phyloP scores from a whole-genome alignment of 2,113 vertebrate species.

The Notechis scutatus region DNA sequence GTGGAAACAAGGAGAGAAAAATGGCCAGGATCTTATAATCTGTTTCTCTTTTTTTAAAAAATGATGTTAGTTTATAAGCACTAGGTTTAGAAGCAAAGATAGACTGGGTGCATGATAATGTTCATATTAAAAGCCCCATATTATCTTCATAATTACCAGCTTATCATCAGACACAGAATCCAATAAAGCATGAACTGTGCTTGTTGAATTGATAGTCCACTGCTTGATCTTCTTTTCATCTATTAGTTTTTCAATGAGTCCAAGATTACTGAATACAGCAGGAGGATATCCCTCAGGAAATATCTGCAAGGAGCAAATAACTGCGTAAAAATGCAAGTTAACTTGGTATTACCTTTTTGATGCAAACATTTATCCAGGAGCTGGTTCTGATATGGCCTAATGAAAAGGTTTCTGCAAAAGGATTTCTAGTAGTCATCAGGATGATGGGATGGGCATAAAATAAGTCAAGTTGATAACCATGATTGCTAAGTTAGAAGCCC shows the following conservation, averaged over 20 bases:
- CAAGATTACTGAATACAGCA: conserved; percentile 32
- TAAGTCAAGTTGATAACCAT: background rate
- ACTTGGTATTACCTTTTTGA: background rate
- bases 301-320: conserved; percentile 14
- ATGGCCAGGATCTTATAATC: background rate
- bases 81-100: background rate
- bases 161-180: accelerated
- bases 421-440: background rate
- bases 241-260: background rate
- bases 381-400: background rate
- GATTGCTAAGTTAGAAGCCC: background rate
- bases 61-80: background rate
- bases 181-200: conserved; percentile 45
- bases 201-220: conserved; percentile 61
- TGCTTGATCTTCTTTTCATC: conserved; percentile 34
- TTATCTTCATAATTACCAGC: conserved; percentile 11
- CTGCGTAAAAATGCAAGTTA: background rate
- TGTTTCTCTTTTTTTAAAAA: background rate
- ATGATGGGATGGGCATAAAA: background rate
- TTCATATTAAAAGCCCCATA: background rate
- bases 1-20: background rate
- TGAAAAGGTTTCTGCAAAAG: background rate
- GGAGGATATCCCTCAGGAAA: conserved; percentile 66
- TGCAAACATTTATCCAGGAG: background rate
- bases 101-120: background rate